Evolutionary conservation across 2,797 vertebrate genomes (phyloP).

Genomic region (Gallinago nigripennis): DNA sequence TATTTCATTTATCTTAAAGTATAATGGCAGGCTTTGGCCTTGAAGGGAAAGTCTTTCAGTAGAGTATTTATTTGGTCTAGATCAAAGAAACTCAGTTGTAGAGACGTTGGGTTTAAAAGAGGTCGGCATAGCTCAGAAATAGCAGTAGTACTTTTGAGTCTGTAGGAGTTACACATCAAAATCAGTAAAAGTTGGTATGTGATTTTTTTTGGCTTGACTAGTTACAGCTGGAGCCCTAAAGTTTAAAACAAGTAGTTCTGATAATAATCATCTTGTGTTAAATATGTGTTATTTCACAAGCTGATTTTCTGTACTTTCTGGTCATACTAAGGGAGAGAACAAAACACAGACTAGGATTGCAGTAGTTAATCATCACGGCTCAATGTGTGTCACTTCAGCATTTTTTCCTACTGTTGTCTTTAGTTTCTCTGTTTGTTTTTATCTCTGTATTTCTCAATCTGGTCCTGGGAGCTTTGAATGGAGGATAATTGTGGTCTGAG

Average conservation of each 20-base stretch:
- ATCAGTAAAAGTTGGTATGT: background rate
- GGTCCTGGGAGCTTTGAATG: conserved; percentile 10
- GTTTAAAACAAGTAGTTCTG: background rate
- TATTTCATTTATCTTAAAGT: background rate
- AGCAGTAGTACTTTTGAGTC: background rate
- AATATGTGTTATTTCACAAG: background rate
- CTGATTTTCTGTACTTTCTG: background rate
- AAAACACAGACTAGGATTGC: background rate
- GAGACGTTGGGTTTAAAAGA: background rate
- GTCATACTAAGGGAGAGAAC: background rate
- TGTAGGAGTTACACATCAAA: background rate
- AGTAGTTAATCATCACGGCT: background rate
- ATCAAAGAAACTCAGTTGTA: background rate
- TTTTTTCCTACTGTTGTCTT: conserved; percentile 2
- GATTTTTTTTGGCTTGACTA: background rate
- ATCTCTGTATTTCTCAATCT: conserved; percentile 31
- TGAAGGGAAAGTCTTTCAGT: background rate
- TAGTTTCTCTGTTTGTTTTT: background rate
- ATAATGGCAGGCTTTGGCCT: background rate
- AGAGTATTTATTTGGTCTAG: background rate
- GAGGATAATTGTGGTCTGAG: conserved; percentile 19
- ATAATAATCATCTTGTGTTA: background rate
- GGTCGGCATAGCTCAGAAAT: background rate
- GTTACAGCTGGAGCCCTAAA: background rate
- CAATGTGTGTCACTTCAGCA: background rate